phyloP scores from a whole-genome alignment of 2,113 vertebrate species.

The Bettongia penicillata region DNA sequence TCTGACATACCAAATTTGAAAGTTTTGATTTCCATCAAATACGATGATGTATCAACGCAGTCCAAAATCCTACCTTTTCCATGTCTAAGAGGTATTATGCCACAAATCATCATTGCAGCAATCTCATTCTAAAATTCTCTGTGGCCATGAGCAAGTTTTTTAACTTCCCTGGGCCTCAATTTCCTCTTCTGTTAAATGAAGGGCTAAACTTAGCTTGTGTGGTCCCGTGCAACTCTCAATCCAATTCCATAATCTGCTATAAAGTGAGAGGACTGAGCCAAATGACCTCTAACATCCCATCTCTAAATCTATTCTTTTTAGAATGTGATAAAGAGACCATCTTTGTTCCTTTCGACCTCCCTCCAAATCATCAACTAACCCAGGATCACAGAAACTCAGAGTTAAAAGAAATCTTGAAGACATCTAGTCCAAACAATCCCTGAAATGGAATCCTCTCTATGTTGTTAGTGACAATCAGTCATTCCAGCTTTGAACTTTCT shows the following conservation, averaged over 20 bases:
- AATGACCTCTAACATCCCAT: background rate
- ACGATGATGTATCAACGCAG: background rate
- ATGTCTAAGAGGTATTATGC: background rate
- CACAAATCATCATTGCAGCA: background rate
- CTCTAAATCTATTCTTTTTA: background rate
- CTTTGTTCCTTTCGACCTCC: background rate
- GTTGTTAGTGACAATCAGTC: background rate
- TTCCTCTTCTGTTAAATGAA: too few species aligned
- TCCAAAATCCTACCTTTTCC: background rate
- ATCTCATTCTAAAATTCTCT: background rate
- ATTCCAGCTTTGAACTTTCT: background rate
- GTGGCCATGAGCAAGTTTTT: background rate
- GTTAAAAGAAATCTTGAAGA: background rate
- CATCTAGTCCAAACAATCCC: background rate
- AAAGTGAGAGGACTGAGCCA: background rate
- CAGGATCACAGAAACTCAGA: background rate
- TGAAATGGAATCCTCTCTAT: background rate
- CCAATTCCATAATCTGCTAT: background rate
- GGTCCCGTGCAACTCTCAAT: background rate
- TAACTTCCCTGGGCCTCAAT: too few species aligned
- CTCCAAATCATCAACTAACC: background rate
- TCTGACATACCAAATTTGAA: background rate
- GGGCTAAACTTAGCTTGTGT: background rate
- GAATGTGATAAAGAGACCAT: background rate
- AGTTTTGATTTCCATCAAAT: conserved; percentile 26